Conservation (phyloP, 2,888 invertebrate genomes). For the Orthosia cruda region DNA sequence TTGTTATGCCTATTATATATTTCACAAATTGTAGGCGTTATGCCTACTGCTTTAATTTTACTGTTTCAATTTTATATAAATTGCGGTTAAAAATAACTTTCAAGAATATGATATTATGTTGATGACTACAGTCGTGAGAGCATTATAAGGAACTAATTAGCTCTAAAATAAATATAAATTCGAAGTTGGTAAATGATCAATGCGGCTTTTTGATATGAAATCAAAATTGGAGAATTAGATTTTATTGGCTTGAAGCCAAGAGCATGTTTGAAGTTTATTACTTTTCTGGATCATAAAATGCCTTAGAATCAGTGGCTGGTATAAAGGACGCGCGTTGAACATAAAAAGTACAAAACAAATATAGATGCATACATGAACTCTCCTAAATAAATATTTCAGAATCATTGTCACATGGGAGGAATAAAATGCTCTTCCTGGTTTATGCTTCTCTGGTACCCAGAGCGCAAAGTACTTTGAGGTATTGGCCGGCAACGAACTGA, state of each 20-base stretch:
- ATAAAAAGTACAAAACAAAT: too few species aligned
- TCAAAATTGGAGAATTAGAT: neutral
- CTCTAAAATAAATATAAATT: neutral
- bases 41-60: neutral
- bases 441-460: slow-evolving; percentile 3
- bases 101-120: too few species aligned
- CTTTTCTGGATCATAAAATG: neutral
- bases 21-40: too few species aligned
- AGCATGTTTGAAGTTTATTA: too few species aligned
- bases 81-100: neutral
- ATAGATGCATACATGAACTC: slow-evolving; percentile 1
- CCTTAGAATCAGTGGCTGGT: neutral
- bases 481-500: slow-evolving; percentile 10
- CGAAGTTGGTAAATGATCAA: neutral
- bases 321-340: neutral
- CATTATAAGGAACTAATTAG: neutral
- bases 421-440: slow-evolving; percentile 19
- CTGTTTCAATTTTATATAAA: too few species aligned
- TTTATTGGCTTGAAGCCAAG: neutral
- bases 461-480: slow-evolving; percentile 33
- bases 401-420: neutral
- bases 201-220: neutral
- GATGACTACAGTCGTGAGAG: neutral
- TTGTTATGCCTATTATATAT: too few species aligned
- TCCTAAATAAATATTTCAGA: slow-evolving; percentile 26